phyloP scores from a whole-genome alignment of 2,888 invertebrate species.

The Anarsia innoxiella region DNA sequence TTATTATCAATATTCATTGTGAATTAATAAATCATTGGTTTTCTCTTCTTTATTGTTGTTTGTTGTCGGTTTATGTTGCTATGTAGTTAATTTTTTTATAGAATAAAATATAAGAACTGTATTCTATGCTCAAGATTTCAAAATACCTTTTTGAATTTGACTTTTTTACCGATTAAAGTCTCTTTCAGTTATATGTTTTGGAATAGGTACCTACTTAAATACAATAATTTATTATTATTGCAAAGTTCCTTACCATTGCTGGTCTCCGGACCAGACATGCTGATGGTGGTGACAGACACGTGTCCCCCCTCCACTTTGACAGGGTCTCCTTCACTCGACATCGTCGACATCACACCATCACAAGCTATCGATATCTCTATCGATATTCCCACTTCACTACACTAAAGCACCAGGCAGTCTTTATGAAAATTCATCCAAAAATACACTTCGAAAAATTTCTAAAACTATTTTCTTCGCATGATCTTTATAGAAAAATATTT shows the following conservation, averaged over 20 bases:
- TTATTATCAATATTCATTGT: no score
- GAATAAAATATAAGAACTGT: no score
- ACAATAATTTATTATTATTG: no score
- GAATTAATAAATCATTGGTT: no score
- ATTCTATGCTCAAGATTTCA: no score
- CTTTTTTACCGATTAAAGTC: no score
- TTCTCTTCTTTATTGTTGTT: no score
- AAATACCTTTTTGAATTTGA: no score
- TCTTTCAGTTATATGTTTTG: no score
- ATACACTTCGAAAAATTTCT: constrained; percentile 37
- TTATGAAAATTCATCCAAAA: constrained; percentile 44
- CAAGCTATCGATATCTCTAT: constrained; percentile 41
- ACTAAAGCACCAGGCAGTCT: constrained; percentile 47
- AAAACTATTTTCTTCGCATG: constrained; percentile 41
- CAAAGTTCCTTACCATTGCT: constrained; percentile 75
- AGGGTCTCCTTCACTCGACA: constrained; percentile 63
- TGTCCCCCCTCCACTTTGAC: constrained; percentile 72
- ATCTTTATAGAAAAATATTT: constrained; percentile 36
- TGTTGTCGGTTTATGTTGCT: no score
- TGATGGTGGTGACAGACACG: constrained; percentile 89
- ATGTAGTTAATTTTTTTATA: no score
- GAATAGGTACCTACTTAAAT: no score
- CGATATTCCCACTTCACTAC: constrained; percentile 47
- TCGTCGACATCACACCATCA: constrained; percentile 38
- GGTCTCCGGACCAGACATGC: constrained; percentile 77